Evolutionary conservation across 2,113 vertebrate genomes (phyloP).

Genomic region (Blennius ocellaris): DNA sequence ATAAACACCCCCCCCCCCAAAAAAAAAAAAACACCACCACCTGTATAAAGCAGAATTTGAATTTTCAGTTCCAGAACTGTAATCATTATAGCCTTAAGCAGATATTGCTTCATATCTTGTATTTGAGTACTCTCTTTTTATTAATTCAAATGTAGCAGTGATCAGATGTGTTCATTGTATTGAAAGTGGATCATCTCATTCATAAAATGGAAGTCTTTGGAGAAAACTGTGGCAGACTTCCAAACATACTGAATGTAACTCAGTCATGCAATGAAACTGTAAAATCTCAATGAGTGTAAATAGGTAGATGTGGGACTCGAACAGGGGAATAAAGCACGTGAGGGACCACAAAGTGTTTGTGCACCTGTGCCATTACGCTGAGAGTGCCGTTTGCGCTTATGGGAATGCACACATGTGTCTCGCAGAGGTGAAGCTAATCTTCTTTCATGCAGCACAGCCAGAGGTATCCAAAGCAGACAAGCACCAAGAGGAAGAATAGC

Average conservation of each 20-base stretch:
- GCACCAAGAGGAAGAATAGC: conserved; percentile 53
- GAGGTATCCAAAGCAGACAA: conserved; percentile 58
- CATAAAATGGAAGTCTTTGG: neutral
- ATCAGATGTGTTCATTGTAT: neutral
- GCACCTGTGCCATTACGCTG: too few relatives aligned
- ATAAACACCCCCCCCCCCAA: too few relatives aligned
- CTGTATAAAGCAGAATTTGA: too few relatives aligned
- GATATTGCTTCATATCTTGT: too few relatives aligned
- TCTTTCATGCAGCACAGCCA: conserved; percentile 64
- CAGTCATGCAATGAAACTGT: conserved; percentile 16
- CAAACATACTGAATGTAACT: neutral
- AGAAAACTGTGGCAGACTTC: conserved; percentile 5
- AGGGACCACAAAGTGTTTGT: conserved; percentile 4
- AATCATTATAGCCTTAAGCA: too few relatives aligned
- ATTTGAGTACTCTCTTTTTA: neutral
- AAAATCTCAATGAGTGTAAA: conserved; percentile 3
- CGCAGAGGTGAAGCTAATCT: conserved; percentile 68
- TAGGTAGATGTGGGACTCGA: conserved; percentile 11
- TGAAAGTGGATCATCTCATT: neutral
- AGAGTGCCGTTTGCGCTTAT: conserved; percentile 20
- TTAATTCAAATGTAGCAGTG: neutral
- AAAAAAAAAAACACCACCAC: too few relatives aligned
- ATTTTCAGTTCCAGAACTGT: too few relatives aligned
- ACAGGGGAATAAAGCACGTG: conserved; percentile 16
- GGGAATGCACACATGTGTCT: conserved; percentile 33